Percentiles rank a stretch among this genome's conserved stretches.
Conservation (phyloP, 92 coral and sea anemone species). For the Phenganax marumi region DNA sequence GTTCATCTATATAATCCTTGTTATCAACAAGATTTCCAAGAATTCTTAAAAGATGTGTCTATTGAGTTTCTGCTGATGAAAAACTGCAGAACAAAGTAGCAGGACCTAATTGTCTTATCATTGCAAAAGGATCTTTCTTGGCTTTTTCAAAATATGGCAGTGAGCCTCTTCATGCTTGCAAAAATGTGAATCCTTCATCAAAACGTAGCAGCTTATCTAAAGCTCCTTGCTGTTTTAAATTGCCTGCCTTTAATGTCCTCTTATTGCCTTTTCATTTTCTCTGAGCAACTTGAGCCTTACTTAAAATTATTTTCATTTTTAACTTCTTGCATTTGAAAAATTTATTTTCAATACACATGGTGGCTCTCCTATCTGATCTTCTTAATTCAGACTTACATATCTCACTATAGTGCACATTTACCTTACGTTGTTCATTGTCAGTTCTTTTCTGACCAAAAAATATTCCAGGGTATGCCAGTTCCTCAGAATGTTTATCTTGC, state of each 20-base stretch:
- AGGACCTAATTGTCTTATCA: constrained; percentile 55
- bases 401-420: no score
- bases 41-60: constrained; percentile 33
- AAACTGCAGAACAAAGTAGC: constrained; percentile 61
- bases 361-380: no score
- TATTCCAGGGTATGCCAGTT: constrained; percentile 65
- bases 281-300: constrained; percentile 33
- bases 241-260: constrained; percentile 58
- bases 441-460: constrained; percentile 58
- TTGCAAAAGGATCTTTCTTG: no score
- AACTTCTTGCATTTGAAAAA: constrained; percentile 37
- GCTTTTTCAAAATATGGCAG: no score
- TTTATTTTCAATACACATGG: no score
- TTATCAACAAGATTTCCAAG: constrained; percentile 54
- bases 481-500: constrained; percentile 60
- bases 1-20: constrained; percentile 52
- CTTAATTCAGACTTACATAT: no score
- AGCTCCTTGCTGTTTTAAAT: constrained; percentile 62
- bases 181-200: constrained; percentile 56
- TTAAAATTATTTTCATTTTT: constrained; percentile 53
- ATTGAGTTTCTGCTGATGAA: constrained; percentile 39
- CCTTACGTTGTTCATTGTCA: constrained; percentile 43
- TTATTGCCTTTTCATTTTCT: no score
- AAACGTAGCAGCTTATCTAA: constrained; percentile 54
- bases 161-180: constrained; percentile 58